These are phyloP conservation scores for Burhinus oedicnemus DNA, from an alignment of 2,113 vertebrate species.

Conservation along the genomic window DNA sequence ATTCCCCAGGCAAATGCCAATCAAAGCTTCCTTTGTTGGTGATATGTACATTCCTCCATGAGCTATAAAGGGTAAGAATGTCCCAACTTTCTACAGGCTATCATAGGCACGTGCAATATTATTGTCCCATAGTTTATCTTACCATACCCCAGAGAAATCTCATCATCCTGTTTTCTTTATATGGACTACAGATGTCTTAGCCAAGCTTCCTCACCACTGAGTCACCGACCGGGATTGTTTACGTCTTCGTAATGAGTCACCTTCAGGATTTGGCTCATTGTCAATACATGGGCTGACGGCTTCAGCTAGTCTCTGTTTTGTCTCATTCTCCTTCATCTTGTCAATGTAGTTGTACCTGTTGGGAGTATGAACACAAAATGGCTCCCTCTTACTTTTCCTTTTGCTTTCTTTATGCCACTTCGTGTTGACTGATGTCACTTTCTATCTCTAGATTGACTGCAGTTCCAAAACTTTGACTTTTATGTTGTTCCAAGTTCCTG, in stretches of 20 bases:
- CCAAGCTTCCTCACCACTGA: conserved; percentile 67
- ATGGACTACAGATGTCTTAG: conserved; percentile 73
- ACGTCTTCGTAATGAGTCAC: conserved; percentile 66
- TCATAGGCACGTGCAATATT: conserved; percentile 70
- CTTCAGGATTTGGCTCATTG: conserved; percentile 37
- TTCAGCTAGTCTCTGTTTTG: conserved; percentile 6
- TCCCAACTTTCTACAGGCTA: conserved; percentile 53
- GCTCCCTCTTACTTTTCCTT: conserved; percentile 9
- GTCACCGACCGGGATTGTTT: conserved; percentile 43
- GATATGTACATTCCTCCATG: conserved; percentile 47
- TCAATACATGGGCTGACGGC: background rate
- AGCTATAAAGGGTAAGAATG: conserved; percentile 64
- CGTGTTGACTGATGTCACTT: background rate
- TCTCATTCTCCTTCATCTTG: conserved; percentile 49
- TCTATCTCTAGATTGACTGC: conserved; percentile 10
- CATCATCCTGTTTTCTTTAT: conserved; percentile 77
- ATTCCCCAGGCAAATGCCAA: conserved; percentile 51
- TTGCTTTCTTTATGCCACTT: conserved; percentile 14
- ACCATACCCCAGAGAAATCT: conserved; percentile 68
- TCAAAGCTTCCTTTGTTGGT: conserved; percentile 58
- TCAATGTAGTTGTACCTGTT: conserved; percentile 25
- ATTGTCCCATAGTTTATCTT: conserved; percentile 73
- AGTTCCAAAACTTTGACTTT: conserved; percentile 25
- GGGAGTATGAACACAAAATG: conserved; percentile 30
- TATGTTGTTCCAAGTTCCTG: conserved; percentile 36